These are phyloP conservation scores for Allophyes oxyacanthae DNA, from an alignment of 2,888 invertebrate species.

Conservation along the genomic window DNA sequence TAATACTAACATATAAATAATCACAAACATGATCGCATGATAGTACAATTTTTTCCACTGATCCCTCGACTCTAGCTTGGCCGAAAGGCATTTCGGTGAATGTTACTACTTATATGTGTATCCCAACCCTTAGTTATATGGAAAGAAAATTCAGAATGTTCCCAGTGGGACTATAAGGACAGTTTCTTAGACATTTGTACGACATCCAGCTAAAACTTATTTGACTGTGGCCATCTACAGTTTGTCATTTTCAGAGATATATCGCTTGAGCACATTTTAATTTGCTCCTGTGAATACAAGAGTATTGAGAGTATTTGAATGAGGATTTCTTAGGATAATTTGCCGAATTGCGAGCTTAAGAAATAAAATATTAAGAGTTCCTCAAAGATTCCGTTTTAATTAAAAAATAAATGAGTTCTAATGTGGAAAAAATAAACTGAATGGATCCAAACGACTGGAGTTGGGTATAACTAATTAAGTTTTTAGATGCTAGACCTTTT, in stretches of 20 bases:
- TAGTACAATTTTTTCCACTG: conserved; percentile 32
- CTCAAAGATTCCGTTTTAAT: conserved; percentile 7
- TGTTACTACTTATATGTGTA: conserved; percentile 16
- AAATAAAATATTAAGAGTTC: neutral
- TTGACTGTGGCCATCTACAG: conserved; percentile 3
- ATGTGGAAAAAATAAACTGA: conserved; percentile 8
- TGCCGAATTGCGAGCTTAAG: neutral
- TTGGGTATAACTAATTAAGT: conserved; percentile 16
- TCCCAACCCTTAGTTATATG: conserved; percentile 24
- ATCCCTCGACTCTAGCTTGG: conserved; percentile 34
- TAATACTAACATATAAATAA: conserved; percentile 4
- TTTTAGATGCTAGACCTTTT: neutral
- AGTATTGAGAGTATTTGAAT: neutral
- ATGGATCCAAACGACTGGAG: conserved; percentile 11
- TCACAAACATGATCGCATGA: conserved; percentile 18
- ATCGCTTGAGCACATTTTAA: neutral
- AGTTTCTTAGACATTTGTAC: conserved; percentile 34
- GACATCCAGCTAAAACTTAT: conserved; percentile 28
- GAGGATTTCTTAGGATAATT: neutral
- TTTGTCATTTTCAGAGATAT: neutral
- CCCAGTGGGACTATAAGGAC: conserved; percentile 31
- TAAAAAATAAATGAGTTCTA: conserved; percentile 18
- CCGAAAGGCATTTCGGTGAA: conserved; percentile 13
- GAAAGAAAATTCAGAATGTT: conserved; percentile 16
- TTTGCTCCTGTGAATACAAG: neutral